Evolutionary conservation across 2,888 invertebrate species (phyloP).

Genomic region (Therioaphis trifolii): DNA sequence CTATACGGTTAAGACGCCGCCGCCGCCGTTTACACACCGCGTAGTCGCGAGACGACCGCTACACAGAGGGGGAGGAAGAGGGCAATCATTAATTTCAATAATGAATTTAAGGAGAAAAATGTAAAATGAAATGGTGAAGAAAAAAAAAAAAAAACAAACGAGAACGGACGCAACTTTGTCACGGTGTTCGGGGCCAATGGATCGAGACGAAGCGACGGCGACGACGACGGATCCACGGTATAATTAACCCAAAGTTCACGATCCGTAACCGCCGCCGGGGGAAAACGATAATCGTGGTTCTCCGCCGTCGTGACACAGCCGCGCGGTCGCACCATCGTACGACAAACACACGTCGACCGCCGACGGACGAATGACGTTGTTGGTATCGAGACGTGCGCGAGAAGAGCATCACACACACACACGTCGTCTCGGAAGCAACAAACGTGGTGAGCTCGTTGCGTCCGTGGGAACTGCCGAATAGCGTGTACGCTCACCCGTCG

Average conservation of each 20-base stretch:
- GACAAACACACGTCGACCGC: too few species aligned
- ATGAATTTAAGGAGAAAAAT: slow-evolving; percentile 47
- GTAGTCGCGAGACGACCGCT: too few species aligned
- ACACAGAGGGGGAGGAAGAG: neutral
- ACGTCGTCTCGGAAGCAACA: too few species aligned
- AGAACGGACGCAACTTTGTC: slow-evolving; percentile 57
- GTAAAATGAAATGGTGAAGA: neutral
- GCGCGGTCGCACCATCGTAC: too few species aligned
- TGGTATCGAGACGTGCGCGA: neutral
- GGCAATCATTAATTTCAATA: slow-evolving; percentile 57
- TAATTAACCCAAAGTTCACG: slow-evolving; percentile 48
- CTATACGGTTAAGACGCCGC: neutral
- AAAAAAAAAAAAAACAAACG: slow-evolving; percentile 18
- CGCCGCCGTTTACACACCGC: slow-evolving; percentile 35
- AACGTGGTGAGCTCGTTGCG: too few species aligned
- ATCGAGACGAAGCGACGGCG: slow-evolving; percentile 45
- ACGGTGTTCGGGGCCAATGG: slow-evolving; percentile 57
- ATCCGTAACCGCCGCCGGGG: slow-evolving; percentile 38
- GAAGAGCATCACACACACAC: neutral
- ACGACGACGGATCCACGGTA: slow-evolving; percentile 57
- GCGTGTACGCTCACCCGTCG: neutral
- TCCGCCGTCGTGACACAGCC: too few species aligned
- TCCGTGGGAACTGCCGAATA: too few species aligned
- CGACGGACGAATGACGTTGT: neutral
- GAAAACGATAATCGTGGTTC: slow-evolving; percentile 12